Base-by-base conservation (phyloP, 2,113 vertebrate species). In the Chlorodrepanis virens region DNA sequence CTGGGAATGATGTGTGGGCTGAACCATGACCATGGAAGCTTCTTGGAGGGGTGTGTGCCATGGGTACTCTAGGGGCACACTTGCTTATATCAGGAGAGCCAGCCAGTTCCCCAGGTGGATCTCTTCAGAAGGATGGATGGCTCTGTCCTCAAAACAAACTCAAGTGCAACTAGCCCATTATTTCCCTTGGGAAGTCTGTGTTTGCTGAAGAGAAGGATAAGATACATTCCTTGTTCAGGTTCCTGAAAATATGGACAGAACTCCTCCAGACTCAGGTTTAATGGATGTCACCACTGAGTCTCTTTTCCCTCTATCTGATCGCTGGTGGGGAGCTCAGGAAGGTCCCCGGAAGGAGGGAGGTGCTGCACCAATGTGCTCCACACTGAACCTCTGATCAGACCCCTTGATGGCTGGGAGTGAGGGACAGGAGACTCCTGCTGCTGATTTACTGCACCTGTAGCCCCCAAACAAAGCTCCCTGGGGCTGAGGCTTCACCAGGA, bases 341-440 rank as follows among this genome's bases (percentile, higher is more conserved):
- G 17, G 24, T 60, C 17, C 7, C 14, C 28, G 44, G 74, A 61
- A 67, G 20, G 50, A 65, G 24, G 18, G 31, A 68, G 8, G 19
- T 88, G n/a, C 75, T 59, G 29, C 16, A 50, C 18, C 47, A 40
- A 27, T 0, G 0, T 18, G 25, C 14, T 64, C 16, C 40, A 64
- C 17, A 14, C 6, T 0, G 0, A 56, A 45, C 5, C 19, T 78
- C 25, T 63, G 39, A 29, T 53, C 14, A 68, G 35, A 64, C 2
- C 14, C 9, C 19, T 75, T 25, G 49, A 4, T 42, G 33, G 20
- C 2, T 61, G 64, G 64, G 17, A 19, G 24, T 14, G 29, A 24
- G 11, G 20, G 35, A 52, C 47, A 63, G 39, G 14, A 14, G 11
- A 24, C 24, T 65, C 27, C 37, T 68, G 13, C 16, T 68, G 56